phyloP scores from a whole-genome alignment of 2,113 vertebrate genomes.

The Callopanchax toddi region DNA sequence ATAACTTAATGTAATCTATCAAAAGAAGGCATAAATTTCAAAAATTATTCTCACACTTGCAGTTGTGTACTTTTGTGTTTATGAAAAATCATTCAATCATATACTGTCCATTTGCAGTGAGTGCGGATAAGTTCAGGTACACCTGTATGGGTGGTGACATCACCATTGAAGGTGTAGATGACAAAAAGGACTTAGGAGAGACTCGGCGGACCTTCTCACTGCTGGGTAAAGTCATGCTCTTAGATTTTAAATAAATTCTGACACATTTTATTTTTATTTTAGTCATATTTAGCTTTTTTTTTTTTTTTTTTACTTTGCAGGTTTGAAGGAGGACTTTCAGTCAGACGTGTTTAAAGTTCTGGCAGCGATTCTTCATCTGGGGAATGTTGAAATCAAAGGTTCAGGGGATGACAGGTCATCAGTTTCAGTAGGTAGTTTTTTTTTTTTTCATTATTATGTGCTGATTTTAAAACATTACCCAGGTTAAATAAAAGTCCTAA shows the following conservation, averaged over 20 bases:
- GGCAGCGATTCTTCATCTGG: slow-evolving; percentile 92
- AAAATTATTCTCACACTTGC: too few species aligned
- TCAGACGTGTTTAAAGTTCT: slow-evolving; percentile 89
- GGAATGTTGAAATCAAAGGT: slow-evolving; percentile 86
- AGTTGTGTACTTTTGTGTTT: not conserved
- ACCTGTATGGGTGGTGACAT: slow-evolving; percentile 86
- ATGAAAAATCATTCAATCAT: not conserved
- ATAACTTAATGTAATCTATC: too few species aligned
- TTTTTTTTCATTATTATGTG: not conserved
- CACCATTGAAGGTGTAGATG: slow-evolving; percentile 88
- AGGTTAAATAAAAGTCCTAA: not conserved
- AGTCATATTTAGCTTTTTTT: not conserved
- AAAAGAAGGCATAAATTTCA: too few species aligned
- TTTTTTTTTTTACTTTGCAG: slow-evolving; percentile 62
- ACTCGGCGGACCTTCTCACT: slow-evolving; percentile 89
- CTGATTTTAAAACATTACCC: slow-evolving; percentile 5
- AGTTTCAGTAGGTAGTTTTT: slow-evolving; percentile 81
- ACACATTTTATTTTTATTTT: not conserved
- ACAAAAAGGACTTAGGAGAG: slow-evolving; percentile 87
- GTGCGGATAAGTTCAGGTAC: slow-evolving; percentile 90
- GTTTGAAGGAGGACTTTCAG: slow-evolving; percentile 88
- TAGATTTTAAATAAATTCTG: not conserved
- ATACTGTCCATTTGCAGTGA: slow-evolving; percentile 73
- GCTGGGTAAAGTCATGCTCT: slow-evolving; percentile 80
- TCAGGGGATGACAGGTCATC: slow-evolving; percentile 86